A percentile compares a stretch with the other conserved stretches of the same genome.
Conservation (phyloP, 2,113 vertebrate genomes). For the Callipepla californica region DNA sequence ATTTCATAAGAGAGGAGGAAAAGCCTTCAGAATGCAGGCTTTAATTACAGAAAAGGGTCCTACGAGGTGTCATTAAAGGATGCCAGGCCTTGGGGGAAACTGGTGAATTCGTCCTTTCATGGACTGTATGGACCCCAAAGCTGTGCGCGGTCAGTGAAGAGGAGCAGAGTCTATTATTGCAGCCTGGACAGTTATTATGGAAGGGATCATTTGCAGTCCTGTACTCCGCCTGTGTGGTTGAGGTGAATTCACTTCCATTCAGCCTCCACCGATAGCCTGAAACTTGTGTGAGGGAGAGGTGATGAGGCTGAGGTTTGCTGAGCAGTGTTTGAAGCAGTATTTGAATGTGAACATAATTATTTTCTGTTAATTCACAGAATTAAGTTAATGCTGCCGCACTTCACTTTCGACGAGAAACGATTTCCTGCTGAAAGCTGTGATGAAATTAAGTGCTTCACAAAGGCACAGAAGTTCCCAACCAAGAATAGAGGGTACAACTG, state of each 20-base stretch:
- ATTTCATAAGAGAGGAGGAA: background rate
- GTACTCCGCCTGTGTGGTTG: background rate
- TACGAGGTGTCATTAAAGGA: background rate
- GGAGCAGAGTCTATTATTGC: background rate
- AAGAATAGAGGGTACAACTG: background rate
- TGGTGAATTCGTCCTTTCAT: background rate
- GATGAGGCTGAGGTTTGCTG: background rate
- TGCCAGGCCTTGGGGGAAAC: background rate
- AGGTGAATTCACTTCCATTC: background rate
- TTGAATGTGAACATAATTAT: accelerated
- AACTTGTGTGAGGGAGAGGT: background rate
- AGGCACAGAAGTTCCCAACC: background rate
- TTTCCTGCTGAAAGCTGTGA: background rate
- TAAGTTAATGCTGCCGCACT: background rate
- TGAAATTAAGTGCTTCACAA: background rate
- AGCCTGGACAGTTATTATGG: background rate
- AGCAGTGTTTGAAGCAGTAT: background rate
- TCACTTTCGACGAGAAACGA: background rate
- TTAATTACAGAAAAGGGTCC: background rate
- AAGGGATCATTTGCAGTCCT: background rate
- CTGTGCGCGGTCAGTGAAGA: background rate
- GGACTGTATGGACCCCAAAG: background rate
- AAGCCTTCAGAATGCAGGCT: background rate
- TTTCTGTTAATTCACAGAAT: background rate
- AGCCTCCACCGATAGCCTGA: background rate